Evolutionary conservation across 2,888 invertebrate genomes (phyloP).

Genomic region (Troides oblongomaculatus): DNA sequence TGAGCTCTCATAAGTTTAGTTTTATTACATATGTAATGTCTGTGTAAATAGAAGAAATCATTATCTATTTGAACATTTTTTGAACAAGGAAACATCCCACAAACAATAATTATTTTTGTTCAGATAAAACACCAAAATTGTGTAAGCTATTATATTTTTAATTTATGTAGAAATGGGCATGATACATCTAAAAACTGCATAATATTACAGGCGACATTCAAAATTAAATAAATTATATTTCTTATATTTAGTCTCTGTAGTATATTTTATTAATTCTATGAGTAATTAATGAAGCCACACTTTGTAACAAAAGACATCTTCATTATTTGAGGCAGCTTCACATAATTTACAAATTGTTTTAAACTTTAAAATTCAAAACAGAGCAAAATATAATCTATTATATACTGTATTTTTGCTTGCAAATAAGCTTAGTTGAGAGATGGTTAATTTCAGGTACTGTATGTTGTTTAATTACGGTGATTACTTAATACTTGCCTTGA

Average conservation of each 20-base stretch:
- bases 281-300: conserved; percentile 6
- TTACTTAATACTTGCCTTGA: conserved; percentile 1
- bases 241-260: conserved; percentile 13
- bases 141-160: not conserved
- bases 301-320: conserved; percentile 17
- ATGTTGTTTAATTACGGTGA: conserved; percentile 7
- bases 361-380: conserved; percentile 26
- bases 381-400: conserved; percentile 28
- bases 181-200: conserved; percentile 1
- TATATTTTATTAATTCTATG: conserved; percentile 10
- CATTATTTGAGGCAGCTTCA: conserved; percentile 16
- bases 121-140: not conserved
- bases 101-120: not conserved
- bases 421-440: conserved; percentile 20
- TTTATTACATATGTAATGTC: no score
- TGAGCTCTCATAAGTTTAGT: no score
- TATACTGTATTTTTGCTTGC: conserved; percentile 23
- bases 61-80: no score
- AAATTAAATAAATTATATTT: conserved; percentile 9
- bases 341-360: conserved; percentile 21
- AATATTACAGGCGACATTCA: conserved; percentile 1
- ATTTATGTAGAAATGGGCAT: conserved; percentile 4
- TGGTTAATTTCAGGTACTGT: conserved; percentile 8
- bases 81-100: not conserved
- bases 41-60: no score